Evolutionary conservation across 1,140 invertebrate species (phyloP).

Genomic region (Kradibia gibbosae): DNA sequence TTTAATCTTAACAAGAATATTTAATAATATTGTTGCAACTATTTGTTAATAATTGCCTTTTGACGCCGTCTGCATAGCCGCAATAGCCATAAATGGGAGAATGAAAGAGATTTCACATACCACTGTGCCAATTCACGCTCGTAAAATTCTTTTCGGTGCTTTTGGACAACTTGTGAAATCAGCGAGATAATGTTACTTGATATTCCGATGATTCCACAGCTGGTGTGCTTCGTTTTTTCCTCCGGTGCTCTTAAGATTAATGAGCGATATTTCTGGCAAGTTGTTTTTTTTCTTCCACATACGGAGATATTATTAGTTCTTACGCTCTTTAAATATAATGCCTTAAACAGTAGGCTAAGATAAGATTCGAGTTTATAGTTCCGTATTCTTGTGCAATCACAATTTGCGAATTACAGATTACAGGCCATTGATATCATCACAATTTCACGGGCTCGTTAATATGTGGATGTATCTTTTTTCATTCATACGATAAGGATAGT

Average conservation of each 20-base stretch:
- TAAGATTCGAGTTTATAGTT: slow-evolving; percentile 28
- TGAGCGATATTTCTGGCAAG: slow-evolving; percentile 9
- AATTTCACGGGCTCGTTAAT: neutral
- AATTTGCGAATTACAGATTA: slow-evolving; percentile 28
- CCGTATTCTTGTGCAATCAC: slow-evolving; percentile 22
- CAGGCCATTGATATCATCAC: neutral
- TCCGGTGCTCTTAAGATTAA: slow-evolving; percentile 10
- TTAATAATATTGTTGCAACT: slow-evolving; percentile 3
- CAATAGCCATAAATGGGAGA: slow-evolving; percentile 3
- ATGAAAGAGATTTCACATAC: slow-evolving; percentile 6
- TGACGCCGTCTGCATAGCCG: neutral
- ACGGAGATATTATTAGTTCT: slow-evolving; percentile 28
- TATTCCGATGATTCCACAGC: slow-evolving; percentile 7
- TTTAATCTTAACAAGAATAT: neutral
- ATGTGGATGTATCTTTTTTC: neutral
- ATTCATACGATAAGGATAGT: neutral
- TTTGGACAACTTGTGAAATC: slow-evolving; percentile 21
- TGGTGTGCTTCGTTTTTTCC: neutral
- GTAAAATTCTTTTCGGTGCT: slow-evolving; percentile 27
- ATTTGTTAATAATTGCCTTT: slow-evolving; percentile 15
- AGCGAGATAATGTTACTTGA: slow-evolving; percentile 10
- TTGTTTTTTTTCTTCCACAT: slow-evolving; percentile 13
- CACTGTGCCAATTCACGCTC: slow-evolving; percentile 2
- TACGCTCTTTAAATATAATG: slow-evolving; percentile 6
- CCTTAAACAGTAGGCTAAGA: slow-evolving; percentile 2